Evolutionary conservation across 2,113 vertebrate genomes (phyloP), one percentile per base, ranked within the genome.

Genomic region (Trogon surrucura): DNA sequence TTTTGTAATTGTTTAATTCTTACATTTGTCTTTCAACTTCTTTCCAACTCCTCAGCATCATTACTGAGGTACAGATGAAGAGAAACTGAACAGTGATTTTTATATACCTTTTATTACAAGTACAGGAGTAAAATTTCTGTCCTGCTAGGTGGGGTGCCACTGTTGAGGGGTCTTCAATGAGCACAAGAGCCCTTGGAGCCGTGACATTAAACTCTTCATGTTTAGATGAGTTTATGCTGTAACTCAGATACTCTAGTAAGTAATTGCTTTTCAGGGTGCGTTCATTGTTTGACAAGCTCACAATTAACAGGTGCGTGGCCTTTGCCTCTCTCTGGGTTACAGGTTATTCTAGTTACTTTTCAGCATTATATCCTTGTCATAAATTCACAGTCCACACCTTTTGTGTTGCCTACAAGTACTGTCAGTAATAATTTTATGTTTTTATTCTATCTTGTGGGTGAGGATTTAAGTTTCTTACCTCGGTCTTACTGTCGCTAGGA

Each of bases 401-500:
- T 70, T 89, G 5, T 73, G 47, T 77, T 15, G 36, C 36, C 16
- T 58, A 4, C 0, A 5, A 53, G 7, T 70, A 47, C 20, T 85
- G 10, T 27, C 53, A 67, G 16, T 89, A 67, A 34, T 53, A 36
- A 77, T n/a, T 36, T 27, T 11, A 5, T 23, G 2, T 0, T 80
- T 80, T 93, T 72, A 20, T 61, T 94, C 38, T 60, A 0, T 58
- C 9, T 80, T 1, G 5, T 32, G 18, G 16, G 5, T 83, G 69
- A 73, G 80, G 16, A 47, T 73, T n/a, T 4, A 64, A 44, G 22
- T 11, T 47, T 90, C 41, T 62, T 6, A 73, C 3, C 6, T 4
- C 0, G 5, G 2, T 73, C 19, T 50, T 73, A 36, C 3, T 82
- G 23, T 48, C 6, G 0, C 22, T 83, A 17, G 15, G 13, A 36